A percentile compares a stretch with the other conserved stretches of the same genome.
Evolutionary conservation across 1,140 invertebrate species (phyloP).

Genomic region (Heliothis virescens): DNA sequence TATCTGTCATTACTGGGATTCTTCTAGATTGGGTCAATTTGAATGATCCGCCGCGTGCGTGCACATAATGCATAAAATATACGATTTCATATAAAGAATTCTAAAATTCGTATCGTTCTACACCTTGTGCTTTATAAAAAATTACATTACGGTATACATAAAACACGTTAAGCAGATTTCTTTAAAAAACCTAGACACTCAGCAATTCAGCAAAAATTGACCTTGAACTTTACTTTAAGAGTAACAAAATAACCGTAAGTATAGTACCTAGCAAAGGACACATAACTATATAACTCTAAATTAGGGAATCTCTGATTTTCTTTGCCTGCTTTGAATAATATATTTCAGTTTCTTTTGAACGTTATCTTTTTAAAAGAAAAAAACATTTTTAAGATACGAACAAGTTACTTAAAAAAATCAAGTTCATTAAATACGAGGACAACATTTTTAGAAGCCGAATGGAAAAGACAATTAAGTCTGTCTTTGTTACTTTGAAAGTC

Average conservation of each 20-base stretch:
- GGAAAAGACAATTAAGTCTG: not conserved
- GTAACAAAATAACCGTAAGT: constrained; percentile 13
- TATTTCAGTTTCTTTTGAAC: not conserved
- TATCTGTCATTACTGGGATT: not conserved
- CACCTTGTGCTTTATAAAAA: too few relatives aligned
- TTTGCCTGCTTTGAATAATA: not conserved
- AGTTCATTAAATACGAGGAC: not conserved
- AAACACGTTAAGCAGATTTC: too few relatives aligned
- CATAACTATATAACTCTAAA: not conserved
- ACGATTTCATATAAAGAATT: too few relatives aligned
- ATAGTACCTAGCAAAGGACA: not conserved
- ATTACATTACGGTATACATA: too few relatives aligned
- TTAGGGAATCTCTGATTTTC: not conserved
- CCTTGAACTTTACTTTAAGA: too few relatives aligned
- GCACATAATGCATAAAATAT: too few relatives aligned
- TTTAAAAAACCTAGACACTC: too few relatives aligned
- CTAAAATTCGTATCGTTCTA: too few relatives aligned
- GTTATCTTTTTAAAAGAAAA: not conserved
- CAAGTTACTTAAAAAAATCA: not conserved
- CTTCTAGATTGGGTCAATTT: too few relatives aligned
- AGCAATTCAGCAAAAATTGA: too few relatives aligned
- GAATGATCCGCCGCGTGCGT: too few relatives aligned
- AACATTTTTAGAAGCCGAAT: not conserved
- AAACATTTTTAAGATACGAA: not conserved
- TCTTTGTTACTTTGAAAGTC: not conserved